These are phyloP conservation scores for Pectinophora gossypiella DNA, from an alignment of 1,140 invertebrate species.

Conservation along the genomic window DNA sequence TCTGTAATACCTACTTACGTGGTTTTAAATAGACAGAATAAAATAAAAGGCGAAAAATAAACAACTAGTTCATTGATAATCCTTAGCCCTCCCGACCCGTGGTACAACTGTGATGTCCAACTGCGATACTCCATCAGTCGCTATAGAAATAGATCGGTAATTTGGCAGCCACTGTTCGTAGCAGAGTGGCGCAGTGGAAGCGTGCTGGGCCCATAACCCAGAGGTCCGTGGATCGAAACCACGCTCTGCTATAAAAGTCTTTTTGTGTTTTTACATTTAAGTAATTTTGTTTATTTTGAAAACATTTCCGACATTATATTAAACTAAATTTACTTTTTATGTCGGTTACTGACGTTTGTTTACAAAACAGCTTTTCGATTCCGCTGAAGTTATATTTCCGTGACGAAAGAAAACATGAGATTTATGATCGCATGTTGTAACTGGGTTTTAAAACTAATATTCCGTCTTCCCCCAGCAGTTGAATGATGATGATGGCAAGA, in stretches of 20 bases:
- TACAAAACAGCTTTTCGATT: not conserved
- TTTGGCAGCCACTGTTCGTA: not conserved
- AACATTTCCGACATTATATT: not conserved
- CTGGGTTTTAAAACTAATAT: slow-evolving; percentile 27
- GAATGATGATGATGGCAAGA: slow-evolving; percentile 37
- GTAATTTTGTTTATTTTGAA: not conserved
- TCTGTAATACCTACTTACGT: too few relatives aligned
- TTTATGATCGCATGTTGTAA: slow-evolving; percentile 14
- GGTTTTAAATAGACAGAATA: too few relatives aligned
- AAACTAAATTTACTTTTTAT: not conserved
- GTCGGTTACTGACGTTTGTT: not conserved
- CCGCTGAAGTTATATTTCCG: slow-evolving; percentile 4
- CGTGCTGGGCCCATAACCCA: slow-evolving; percentile 50
- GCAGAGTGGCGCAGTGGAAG: slow-evolving; percentile 32
- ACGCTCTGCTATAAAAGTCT: slow-evolving; percentile 44
- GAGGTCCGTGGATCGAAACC: slow-evolving; percentile 35
- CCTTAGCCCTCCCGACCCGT: too few relatives aligned
- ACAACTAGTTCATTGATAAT: too few relatives aligned
- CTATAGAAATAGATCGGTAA: not conserved
- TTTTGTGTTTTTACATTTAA: slow-evolving; percentile 8
- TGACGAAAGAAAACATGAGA: slow-evolving; percentile 8
- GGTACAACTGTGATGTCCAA: too few relatives aligned
- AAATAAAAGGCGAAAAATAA: too few relatives aligned
- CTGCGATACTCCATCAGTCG: too few relatives aligned
- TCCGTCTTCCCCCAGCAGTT: slow-evolving; percentile 22